Evolutionary conservation across 2,113 vertebrate genomes (phyloP), one percentile per base, ranked within the genome.

Genomic region (Romanogobio albipinnatus): DNA sequence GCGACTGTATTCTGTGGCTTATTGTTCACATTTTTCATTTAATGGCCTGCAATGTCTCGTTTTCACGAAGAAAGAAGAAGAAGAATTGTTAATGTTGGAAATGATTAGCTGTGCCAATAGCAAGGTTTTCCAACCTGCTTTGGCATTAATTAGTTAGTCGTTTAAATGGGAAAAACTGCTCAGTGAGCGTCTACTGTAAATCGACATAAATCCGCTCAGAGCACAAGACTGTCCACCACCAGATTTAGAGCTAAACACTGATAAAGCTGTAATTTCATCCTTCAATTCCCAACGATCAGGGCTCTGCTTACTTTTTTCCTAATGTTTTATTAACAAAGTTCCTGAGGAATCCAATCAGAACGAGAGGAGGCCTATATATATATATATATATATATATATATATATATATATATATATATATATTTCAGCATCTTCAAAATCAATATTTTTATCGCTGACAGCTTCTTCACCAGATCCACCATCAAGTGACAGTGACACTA

Each of bases 1-100:
- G 62, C 26, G 29, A 68, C 51, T 36, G 22, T 64, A 66, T 71
- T 70, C 56, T 45, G 19, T 80, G 17, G 58, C 47, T 80, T 74
- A 80, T 81, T 81, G 51, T 81, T 81, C 78, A 68, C 78, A 82
- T 86, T 86, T 81, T 82, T 84, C 56, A 81, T 84, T 19, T 36
- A 66, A 45, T 73, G 68, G 29, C 13, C 62, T 24, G 71, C 78
- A 51, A 76, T 74, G 53, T 61, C 51, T 56, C 9, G n/a, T 33
- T 80, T 84, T 68, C 47, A 81, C 10, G 14, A 75, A 76, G 26
- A 58, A n/a, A n/a, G n/a, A n/a, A n/a, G n/a, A n/a, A n/a, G n/a
- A n/a, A n/a, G n/a, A n/a, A n/a, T n/a, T 83, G 81, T 74, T 71
- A 49, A 59, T 75, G 61, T 43, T 29, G 56, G 51, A 76, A 64